These are phyloP conservation scores for Sinopyrophorus schimmeli DNA, from an alignment of 2,888 invertebrate species.

Conservation along the genomic window DNA sequence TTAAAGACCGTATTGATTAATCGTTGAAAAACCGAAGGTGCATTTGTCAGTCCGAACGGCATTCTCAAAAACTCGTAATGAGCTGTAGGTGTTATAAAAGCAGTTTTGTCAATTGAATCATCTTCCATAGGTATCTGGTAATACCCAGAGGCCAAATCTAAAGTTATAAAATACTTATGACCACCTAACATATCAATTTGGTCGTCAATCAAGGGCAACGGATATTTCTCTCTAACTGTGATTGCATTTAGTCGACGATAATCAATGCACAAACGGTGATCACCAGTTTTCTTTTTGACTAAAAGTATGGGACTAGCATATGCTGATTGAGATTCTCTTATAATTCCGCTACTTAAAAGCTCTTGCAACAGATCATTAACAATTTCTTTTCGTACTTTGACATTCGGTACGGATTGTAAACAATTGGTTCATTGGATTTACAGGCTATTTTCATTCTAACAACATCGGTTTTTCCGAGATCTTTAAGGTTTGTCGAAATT, in stretches of 20 bases:
- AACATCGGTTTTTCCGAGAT: constrained; percentile 7
- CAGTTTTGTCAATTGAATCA: constrained; percentile 40
- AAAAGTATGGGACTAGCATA: constrained; percentile 30
- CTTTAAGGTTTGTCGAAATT: constrained; percentile 1
- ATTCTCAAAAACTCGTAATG: constrained; percentile 41
- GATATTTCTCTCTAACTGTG: constrained; percentile 39
- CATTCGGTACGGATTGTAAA: constrained; percentile 7
- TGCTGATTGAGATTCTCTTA: constrained; percentile 36
- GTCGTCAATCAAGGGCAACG: constrained; percentile 41
- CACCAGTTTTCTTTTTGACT: constrained; percentile 34
- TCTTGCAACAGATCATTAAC: constrained; percentile 32
- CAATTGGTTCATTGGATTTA: neutral
- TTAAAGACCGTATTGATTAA: constrained; percentile 37
- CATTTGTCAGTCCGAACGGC: constrained; percentile 42
- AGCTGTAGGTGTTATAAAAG: constrained; percentile 42
- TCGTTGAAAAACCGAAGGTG: constrained; percentile 40
- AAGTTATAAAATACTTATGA: constrained; percentile 34
- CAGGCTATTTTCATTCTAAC: constrained; percentile 6
- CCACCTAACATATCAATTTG: constrained; percentile 34
- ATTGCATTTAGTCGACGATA: constrained; percentile 38
- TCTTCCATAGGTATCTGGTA: constrained; percentile 41
- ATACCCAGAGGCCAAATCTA: constrained; percentile 41
- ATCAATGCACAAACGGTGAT: constrained; percentile 33
- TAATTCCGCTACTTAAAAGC: constrained; percentile 25
- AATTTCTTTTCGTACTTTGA: constrained; percentile 28